phyloP scores from a whole-genome alignment of 2,797 vertebrate genomes.

The Spondyliosoma cantharus region DNA sequence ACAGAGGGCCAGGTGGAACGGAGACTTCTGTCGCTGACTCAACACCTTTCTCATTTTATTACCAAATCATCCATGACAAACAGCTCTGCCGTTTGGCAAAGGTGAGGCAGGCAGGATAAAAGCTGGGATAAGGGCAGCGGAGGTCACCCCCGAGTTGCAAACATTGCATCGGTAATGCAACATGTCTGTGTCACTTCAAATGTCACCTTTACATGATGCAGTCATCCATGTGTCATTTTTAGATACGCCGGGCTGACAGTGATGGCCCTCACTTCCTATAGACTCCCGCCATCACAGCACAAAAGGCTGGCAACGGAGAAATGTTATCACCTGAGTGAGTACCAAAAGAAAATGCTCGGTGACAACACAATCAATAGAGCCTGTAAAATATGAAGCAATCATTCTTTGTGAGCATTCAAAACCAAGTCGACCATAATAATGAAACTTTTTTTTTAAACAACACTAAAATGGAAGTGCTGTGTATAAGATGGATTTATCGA shows the following conservation, averaged over 20 bases:
- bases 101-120: constrained; percentile 75
- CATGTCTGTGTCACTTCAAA: constrained; percentile 74
- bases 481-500: constrained; percentile 48
- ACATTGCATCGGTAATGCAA: constrained; percentile 74
- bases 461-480: constrained; percentile 32
- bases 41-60: constrained; percentile 87
- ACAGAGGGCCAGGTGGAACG: constrained; percentile 83
- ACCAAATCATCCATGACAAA: constrained; percentile 87
- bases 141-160: constrained; percentile 76
- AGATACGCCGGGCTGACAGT: constrained; percentile 70
- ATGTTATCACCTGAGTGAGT: constrained; percentile 73
- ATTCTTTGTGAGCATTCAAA: constrained; percentile 62
- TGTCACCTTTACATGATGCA: constrained; percentile 77
- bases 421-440: constrained; percentile 56
- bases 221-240: constrained; percentile 76
- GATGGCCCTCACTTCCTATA: constrained; percentile 69
- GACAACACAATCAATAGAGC: constrained; percentile 76
- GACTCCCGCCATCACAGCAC: constrained; percentile 53
- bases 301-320: constrained; percentile 54
- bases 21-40: constrained; percentile 85
- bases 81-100: constrained; percentile 79
- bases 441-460: constrained; percentile 55
- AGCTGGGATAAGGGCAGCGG: constrained; percentile 63
- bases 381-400: constrained; percentile 68
- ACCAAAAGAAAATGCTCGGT: constrained; percentile 68